phyloP scores from a whole-genome alignment of 2,113 vertebrate genomes.

The Nothoprocta pentlandii region DNA sequence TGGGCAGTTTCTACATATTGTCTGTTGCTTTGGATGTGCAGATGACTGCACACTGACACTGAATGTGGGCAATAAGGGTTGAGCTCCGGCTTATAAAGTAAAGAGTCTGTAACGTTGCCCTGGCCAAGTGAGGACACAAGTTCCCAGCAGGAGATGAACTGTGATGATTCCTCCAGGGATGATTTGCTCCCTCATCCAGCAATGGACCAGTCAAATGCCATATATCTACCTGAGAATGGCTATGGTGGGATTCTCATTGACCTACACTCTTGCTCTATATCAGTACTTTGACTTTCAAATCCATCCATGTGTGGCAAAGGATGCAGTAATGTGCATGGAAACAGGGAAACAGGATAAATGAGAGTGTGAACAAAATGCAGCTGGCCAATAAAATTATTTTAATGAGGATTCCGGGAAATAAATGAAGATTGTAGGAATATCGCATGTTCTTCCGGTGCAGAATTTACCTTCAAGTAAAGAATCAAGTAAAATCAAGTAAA shows the following conservation, averaged over 20 bases:
- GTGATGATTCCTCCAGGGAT: neutral
- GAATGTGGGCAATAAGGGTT: neutral
- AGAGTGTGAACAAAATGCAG: neutral
- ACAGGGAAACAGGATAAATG: neutral
- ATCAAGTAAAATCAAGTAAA: no score
- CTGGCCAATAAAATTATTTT: neutral
- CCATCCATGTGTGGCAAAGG: neutral
- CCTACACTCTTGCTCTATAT: neutral
- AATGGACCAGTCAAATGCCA: neutral
- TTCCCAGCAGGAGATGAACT: neutral
- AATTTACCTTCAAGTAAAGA: neutral
- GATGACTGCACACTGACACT: neutral
- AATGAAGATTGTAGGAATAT: neutral
- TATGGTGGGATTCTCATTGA: neutral
- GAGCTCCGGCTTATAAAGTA: neutral
- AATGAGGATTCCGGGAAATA: neutral
- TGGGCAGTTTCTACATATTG: neutral
- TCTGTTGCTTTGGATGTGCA: neutral
- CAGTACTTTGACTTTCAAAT: neutral
- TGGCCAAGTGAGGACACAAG: neutral
- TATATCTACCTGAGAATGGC: fast-evolving
- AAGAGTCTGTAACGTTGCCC: neutral
- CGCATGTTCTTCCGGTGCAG: neutral
- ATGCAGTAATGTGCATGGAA: neutral
- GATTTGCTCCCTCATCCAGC: neutral